Evolutionary conservation across 2,888 invertebrate genomes (phyloP), one percentile per base, ranked within the genome.

Genomic region (Phalera bucephala): DNA sequence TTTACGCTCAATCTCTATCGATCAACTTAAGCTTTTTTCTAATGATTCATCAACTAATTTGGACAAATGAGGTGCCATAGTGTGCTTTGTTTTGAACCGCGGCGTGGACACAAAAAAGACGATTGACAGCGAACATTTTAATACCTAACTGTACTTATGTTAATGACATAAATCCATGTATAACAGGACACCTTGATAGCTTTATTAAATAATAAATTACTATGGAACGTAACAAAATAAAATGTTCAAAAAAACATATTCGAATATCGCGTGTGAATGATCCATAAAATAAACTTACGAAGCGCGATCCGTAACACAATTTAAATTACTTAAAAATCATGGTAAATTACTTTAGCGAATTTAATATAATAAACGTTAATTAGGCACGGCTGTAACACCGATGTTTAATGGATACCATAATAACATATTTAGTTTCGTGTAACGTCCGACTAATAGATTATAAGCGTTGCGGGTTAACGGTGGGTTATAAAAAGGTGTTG

Each of bases 381-480:
- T 52, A 36, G 33, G 21, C 14, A 21, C 14, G 27, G 27, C 33
- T 25, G 27, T 29, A 31, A 36, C 14, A 32, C 36, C 46, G 32
- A 42, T 52, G 49, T 40, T 57, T 44, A 57, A 54, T 45, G 36
- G 58, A 59, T 47, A 54, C 55, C 30, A 41, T 62, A 58, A 59
- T 62, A 62, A 55, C 37, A 59, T 48, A 51, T 52, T 61, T 40
- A 46, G 43, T 49, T 52, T 38, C 35, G 42, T 33, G 35, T 52
- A 44, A 33, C 41, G 42, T 42, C 39, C 44, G 45, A 46, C 47
- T 60, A 53, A 60, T 56, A 56, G 56, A 19, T 19, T 19, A 19
- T 29, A 29, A 29, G 19, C 29, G 28, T 14, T 59, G 48, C 49
- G 53, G 59, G 41, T 41, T 79, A 80, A 80, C 78, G 72, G 79